Base-by-base conservation (phyloP, 1,140 invertebrate genomes). In the Acromyrmex heyeri region DNA sequence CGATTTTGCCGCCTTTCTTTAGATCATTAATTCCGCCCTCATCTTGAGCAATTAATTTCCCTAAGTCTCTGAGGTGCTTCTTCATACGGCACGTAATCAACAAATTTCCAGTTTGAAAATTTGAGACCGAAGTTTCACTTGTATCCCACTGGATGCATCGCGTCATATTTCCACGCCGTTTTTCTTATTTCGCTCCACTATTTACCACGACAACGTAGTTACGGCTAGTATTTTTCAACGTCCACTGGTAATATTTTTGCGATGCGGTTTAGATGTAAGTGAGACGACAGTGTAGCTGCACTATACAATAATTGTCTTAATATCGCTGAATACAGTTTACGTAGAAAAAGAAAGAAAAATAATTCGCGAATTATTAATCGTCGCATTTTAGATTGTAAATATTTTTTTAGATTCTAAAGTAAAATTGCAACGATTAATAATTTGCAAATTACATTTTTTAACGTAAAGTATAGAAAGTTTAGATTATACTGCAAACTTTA, bases 131-230 rank as follows among this genome's bases (percentile, higher is more conserved):
- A 83, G 69, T 83, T 83, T 16, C 69, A 73, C 55, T 61, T 38
- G 69, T 83, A 83, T 75, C 79, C 79, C 79, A 61, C 69, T 50
- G 79, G 79, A 75, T 75, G 55, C 55, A 83, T 83, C 79, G 79
- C 79, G 79, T 83, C 69, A 83, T 83, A 83, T 83, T 83, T 83
- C 34, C 69, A 75, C 79, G 79, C 69, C 69, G 55, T 83, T 83
- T 83, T 83, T 81, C 78, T 81, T 83, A 82, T 83, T 75, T 75
- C 69, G 24, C 27, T 24, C 24, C 44, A 61, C 79, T 83, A 83
- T 83, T 83, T 83, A 83, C 79, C 79, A 75, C 69, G 79, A 83
- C 79, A 75, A 83, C 69, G 59, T 83, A 75, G 79, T 83, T 83
- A 83, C 79, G 67, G 73, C 67, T 18, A 50, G n/a, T 75, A 83